These are phyloP conservation scores for Pandion haliaetus DNA, from an alignment of 2,113 vertebrate species.

Conservation along the genomic window DNA sequence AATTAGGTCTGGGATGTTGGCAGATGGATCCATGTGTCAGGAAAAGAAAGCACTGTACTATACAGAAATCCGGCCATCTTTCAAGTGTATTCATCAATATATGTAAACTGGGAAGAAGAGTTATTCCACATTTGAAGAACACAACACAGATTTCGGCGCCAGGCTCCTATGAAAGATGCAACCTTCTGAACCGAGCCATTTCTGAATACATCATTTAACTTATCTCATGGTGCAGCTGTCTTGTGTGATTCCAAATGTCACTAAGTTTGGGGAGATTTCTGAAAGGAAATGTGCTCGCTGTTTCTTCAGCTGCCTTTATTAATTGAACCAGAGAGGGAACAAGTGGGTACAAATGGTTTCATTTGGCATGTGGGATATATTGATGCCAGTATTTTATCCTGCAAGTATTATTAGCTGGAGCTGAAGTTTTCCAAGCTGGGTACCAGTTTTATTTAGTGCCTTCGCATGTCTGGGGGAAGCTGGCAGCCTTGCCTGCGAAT, in stretches of 20 bases:
- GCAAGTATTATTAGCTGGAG: not conserved
- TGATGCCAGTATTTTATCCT: not conserved
- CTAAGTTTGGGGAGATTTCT: constrained; percentile 42
- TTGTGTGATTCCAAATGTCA: constrained; percentile 9
- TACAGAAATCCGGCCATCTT: not conserved
- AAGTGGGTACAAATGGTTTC: not conserved
- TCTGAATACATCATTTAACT: constrained; percentile 42
- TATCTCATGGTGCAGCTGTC: constrained; percentile 56
- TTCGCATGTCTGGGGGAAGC: not conserved
- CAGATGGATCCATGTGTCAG: constrained; percentile 14
- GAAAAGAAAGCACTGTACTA: not conserved
- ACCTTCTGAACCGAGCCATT: not conserved
- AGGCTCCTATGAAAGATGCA: constrained; percentile 31
- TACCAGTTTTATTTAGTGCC: not conserved
- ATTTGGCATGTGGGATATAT: not conserved
- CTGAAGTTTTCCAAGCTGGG: not conserved
- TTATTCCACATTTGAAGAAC: constrained; percentile 14
- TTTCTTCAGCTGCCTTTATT: not conserved
- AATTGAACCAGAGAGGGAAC: not conserved
- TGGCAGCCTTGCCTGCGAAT: not conserved
- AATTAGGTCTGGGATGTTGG: constrained; percentile 37
- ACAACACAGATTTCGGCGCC: rapidly evolving
- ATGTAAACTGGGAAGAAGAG: not conserved
- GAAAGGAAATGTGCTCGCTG: not conserved
- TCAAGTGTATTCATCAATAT: not conserved